Conservation (phyloP, 2,113 vertebrate species). For the Gyps fulvus region DNA sequence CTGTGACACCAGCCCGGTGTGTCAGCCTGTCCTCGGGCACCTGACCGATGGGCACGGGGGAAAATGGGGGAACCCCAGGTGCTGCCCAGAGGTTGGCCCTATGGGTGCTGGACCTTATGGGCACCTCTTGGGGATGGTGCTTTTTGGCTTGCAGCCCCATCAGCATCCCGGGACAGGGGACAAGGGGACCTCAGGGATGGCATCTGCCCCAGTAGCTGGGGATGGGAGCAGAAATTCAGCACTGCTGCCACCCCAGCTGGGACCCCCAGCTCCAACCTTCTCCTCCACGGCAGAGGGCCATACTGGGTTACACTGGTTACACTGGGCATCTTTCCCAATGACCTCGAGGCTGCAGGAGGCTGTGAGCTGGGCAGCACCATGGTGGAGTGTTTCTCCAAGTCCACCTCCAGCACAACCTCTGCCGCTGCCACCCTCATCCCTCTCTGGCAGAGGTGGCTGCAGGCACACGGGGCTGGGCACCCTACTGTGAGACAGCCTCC, state of each 20-base stretch:
- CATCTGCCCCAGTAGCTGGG: background rate
- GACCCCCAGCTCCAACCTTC: background rate
- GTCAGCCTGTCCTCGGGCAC: background rate
- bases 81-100: background rate
- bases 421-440: background rate
- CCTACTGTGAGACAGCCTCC: background rate
- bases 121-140: fast-evolving
- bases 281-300: background rate
- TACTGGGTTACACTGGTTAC: background rate
- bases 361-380: background rate
- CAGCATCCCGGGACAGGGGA: fast-evolving
- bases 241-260: background rate
- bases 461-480: background rate
- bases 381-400: background rate
- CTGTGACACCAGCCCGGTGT: fast-evolving
- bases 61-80: background rate
- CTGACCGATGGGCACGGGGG: background rate
- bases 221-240: background rate
- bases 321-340: fast-evolving
- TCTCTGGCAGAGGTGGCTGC: background rate
- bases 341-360: background rate
- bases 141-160: background rate
- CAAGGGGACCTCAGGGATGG: background rate
- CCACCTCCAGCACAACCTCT: background rate
- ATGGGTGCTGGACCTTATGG: background rate